phyloP scores from a whole-genome alignment of 2,113 vertebrate species.

The Toxotes jaculatrix region DNA sequence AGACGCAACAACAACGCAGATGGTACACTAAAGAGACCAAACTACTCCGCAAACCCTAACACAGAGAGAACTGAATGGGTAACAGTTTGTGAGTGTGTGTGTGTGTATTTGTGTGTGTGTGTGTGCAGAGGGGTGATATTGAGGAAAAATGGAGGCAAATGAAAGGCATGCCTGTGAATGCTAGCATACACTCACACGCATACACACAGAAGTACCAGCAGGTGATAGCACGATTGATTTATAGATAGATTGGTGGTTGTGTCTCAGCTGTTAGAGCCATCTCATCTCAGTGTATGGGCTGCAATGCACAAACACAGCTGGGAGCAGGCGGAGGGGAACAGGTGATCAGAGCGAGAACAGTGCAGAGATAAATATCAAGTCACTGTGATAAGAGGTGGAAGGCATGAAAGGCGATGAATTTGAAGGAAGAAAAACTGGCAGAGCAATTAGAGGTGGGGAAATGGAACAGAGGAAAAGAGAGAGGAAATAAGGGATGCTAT shows the following conservation, averaged over 20 bases:
- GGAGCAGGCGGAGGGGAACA: conserved; percentile 63
- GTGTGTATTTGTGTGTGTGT: no score
- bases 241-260: conserved; percentile 70
- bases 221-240: conserved; percentile 72
- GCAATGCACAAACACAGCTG: conserved; percentile 75
- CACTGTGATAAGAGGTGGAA: conserved; percentile 62
- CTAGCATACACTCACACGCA: not conserved
- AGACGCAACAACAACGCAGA: conserved; percentile 41
- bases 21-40: conserved; percentile 36
- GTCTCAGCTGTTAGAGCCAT: conserved; percentile 75
- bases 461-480: conserved; percentile 52
- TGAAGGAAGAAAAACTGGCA: conserved; percentile 54
- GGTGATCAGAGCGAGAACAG: conserved; percentile 66
- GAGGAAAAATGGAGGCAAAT: conserved; percentile 52
- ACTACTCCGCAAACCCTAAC: conserved; percentile 47
- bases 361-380: conserved; percentile 66
- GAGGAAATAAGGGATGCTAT: conserved; percentile 38
- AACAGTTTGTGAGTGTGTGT: no score
- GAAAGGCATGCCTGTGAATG: conserved; percentile 47
- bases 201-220: conserved; percentile 45
- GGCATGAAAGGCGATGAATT: conserved; percentile 63
- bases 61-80: conserved; percentile 37
- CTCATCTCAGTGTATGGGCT: conserved; percentile 58
- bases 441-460: conserved; percentile 72
- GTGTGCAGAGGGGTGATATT: not conserved